These are phyloP conservation scores for Himalopsyche anomala DNA, from an alignment of 2,888 invertebrate species.

Conservation along the genomic window DNA sequence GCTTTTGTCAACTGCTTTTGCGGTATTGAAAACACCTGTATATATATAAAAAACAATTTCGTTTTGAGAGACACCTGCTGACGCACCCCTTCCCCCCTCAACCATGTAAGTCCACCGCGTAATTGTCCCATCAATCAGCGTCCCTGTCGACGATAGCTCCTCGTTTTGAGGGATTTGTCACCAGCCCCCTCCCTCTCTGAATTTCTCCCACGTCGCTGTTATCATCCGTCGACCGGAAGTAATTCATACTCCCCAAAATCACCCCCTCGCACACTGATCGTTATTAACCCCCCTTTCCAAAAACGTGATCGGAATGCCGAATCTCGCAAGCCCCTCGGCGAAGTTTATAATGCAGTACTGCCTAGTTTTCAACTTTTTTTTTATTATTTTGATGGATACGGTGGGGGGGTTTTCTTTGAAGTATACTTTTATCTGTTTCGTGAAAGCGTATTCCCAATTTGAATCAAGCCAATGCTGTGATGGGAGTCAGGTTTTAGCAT, in stretches of 20 bases:
- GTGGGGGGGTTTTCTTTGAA: neutral
- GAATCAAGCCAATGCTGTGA: neutral
- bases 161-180: conserved; percentile 30
- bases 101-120: conserved; percentile 1
- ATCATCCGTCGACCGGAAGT: conserved; percentile 26
- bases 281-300: neutral
- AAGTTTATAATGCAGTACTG: conserved; percentile 6
- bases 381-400: neutral
- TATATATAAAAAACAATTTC: no score
- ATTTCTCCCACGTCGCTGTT: neutral
- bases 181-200: neutral
- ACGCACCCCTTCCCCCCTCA: neutral
- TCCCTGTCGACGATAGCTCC: conserved; percentile 3
- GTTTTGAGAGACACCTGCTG: neutral
- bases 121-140: conserved; percentile 30
- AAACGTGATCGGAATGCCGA: conserved; percentile 9
- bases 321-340: neutral
- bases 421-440: neutral
- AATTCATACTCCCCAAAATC: conserved; percentile 13
- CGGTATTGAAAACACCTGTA: no score
- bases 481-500: no score
- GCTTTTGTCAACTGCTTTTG: no score
- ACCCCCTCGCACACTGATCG: neutral
- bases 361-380: neutral
- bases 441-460: neutral